phyloP scores from a whole-genome alignment of 2,113 vertebrate genomes.

The Morone saxatilis region DNA sequence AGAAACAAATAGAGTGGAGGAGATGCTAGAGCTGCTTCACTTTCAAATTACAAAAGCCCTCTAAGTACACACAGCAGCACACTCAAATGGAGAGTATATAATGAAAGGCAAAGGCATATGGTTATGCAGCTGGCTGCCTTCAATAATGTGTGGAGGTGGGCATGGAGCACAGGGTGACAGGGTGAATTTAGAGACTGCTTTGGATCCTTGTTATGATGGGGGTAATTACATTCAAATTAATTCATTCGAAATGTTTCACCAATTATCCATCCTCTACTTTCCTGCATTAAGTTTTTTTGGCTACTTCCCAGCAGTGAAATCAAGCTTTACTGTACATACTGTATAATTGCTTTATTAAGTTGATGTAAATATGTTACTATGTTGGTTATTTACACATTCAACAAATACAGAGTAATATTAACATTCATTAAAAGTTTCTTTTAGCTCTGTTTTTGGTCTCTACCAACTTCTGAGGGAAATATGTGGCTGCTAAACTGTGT shows the following conservation, averaged over 20 bases:
- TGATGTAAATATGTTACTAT: not conserved
- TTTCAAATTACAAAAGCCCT: conserved; percentile 43
- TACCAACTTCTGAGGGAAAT: not conserved
- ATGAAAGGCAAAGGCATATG: conserved; percentile 58
- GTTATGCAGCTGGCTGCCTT: conserved; percentile 61
- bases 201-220: conserved; percentile 35
- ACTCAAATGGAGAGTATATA: conserved; percentile 40
- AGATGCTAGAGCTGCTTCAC: conserved; percentile 32
- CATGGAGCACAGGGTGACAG: conserved; percentile 35
- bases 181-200: conserved; percentile 37
- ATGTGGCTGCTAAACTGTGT: not conserved
- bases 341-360: not conserved
- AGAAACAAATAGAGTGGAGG: conserved; percentile 17
- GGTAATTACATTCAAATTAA: conserved; percentile 31
- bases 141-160: conserved; percentile 43
- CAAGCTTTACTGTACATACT: not conserved
- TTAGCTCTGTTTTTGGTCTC: not conserved
- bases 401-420: not conserved
- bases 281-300: not conserved
- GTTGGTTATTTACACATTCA: not conserved
- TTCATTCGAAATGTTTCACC: conserved; percentile 3
- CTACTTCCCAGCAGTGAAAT: not conserved
- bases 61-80: conserved; percentile 30
- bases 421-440: not conserved
- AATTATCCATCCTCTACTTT: not conserved